Evolutionary conservation across 2,797 vertebrate genomes (phyloP).

Genomic region (Basileuterus tristriatus): DNA sequence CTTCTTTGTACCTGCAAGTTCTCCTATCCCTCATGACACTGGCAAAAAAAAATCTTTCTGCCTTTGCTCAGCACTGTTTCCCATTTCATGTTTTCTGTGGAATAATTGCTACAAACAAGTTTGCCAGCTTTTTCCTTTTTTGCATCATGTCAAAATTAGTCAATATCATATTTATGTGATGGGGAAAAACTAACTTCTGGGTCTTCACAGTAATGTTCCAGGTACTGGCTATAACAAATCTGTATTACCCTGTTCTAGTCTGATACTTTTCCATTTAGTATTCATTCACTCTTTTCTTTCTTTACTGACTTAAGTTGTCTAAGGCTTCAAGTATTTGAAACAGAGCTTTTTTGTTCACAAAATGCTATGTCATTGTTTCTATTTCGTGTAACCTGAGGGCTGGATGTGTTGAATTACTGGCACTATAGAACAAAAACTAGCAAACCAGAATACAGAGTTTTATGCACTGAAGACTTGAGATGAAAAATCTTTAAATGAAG

Average conservation of each 20-base stretch:
- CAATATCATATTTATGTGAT: neutral
- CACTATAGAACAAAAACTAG: neutral
- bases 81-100: neutral
- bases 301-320: neutral
- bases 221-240: neutral
- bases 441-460: neutral
- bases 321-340: neutral
- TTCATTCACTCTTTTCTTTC: fast-evolving
- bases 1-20: neutral
- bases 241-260: neutral
- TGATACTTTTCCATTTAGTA: neutral
- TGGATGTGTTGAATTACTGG: neutral
- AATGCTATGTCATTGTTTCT: neutral
- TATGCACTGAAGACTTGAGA: neutral
- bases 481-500: neutral
- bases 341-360: neutral
- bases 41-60: neutral
- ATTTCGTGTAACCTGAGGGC: neutral
- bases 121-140: neutral
- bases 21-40: neutral
- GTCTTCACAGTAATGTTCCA: neutral
- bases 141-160: neutral
- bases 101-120: neutral
- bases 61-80: neutral
- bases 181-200: neutral